These are phyloP conservation scores for Lutjanus erythropterus DNA, from an alignment of 2,113 vertebrate genomes.

Conservation along the genomic window DNA sequence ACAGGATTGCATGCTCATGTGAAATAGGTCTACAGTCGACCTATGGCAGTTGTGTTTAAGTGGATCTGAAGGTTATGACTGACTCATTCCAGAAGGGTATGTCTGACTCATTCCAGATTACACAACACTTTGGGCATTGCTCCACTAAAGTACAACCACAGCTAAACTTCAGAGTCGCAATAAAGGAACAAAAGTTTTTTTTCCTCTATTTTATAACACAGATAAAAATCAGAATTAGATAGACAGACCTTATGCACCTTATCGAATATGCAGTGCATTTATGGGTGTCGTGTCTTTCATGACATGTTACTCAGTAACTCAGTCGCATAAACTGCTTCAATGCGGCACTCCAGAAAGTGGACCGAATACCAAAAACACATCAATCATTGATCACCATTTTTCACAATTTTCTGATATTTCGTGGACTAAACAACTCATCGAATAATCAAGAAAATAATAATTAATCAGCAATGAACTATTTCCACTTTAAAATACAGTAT, in stretches of 20 bases:
- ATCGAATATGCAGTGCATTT: not conserved
- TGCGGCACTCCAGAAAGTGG: too few species aligned
- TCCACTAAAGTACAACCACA: not conserved
- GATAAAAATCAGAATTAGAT: not conserved
- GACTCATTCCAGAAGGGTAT: too few species aligned
- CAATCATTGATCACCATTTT: too few species aligned
- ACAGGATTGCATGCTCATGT: not conserved
- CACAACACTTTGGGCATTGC: not conserved
- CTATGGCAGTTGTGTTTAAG: not conserved
- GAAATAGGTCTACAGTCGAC: not conserved
- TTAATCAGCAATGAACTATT: too few species aligned
- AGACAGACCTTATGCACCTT: not conserved
- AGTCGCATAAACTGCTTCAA: not conserved
- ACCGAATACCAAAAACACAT: too few species aligned
- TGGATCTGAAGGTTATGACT: too few species aligned
- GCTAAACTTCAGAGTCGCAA: not conserved
- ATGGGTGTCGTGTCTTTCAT: not conserved
- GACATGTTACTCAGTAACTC: not conserved
- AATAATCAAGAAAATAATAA: too few species aligned
- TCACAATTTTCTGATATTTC: too few species aligned
- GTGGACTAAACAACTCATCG: too few species aligned
- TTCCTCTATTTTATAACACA: not conserved
- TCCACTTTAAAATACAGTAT: too few species aligned
- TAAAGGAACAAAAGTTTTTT: not conserved
- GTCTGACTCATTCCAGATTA: not conserved